phyloP scores from a whole-genome alignment of 2,113 vertebrate species.

The Pavo muticus region DNA sequence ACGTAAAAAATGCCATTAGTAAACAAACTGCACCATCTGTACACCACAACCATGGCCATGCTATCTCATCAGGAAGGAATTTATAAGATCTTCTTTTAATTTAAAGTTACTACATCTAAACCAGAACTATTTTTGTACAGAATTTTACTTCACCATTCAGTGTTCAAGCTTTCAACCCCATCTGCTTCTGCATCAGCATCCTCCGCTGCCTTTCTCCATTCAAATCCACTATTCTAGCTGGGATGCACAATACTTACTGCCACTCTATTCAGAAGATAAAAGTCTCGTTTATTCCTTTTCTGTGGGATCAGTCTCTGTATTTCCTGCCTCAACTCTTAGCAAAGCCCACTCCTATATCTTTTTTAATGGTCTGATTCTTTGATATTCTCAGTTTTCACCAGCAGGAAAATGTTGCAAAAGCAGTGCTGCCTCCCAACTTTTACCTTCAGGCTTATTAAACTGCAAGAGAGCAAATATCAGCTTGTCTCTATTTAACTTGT shows the following conservation, averaged over 20 bases:
- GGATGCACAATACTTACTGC: background rate
- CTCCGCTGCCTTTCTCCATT: background rate
- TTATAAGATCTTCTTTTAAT: slow-evolving; percentile 34
- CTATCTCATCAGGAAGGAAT: slow-evolving; percentile 43
- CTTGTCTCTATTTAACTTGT: background rate
- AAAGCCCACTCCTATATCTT: background rate
- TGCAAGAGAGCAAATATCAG: background rate
- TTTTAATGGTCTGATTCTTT: background rate
- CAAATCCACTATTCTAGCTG: background rate
- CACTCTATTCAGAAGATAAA: background rate
- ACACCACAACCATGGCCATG: background rate
- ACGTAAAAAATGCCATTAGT: slow-evolving; percentile 9
- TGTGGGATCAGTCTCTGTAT: background rate
- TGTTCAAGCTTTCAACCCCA: background rate
- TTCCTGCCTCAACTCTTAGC: background rate
- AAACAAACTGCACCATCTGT: slow-evolving; percentile 59
- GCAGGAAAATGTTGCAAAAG: background rate
- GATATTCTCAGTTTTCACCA: background rate
- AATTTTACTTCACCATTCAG: background rate
- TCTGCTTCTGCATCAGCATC: background rate
- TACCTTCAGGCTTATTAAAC: slow-evolving; percentile 12
- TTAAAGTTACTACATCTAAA: background rate
- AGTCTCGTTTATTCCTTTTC: background rate
- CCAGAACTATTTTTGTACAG: background rate
- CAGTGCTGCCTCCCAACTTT: background rate